A percentile compares a stretch with the other conserved stretches of the same genome.
phyloP scores from a whole-genome alignment of 2,113 vertebrate genomes.

The Dipodomys spectabilis region DNA sequence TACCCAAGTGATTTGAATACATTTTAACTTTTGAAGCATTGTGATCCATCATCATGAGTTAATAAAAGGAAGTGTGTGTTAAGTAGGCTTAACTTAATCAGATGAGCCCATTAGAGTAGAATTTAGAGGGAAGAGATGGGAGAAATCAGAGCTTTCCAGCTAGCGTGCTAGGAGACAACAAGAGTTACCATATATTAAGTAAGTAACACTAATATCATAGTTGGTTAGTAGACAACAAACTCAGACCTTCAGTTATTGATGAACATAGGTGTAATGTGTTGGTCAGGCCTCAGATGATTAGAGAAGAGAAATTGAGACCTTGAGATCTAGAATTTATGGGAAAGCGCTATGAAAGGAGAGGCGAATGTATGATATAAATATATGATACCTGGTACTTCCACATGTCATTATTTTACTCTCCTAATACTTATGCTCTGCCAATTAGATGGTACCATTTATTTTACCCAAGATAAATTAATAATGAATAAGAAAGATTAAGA shows the following conservation, averaged over 20 bases:
- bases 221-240: not conserved
- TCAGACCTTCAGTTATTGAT: not conserved
- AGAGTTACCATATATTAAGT: not conserved
- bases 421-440: not conserved
- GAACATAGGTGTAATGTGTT: not conserved
- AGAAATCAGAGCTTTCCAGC: not conserved
- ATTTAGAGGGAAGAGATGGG: not conserved
- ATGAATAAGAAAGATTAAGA: not conserved
- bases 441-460: not conserved
- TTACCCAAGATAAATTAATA: not conserved
- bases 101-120: not conserved
- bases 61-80: not conserved
- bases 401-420: constrained; percentile 13
- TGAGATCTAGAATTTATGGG: not conserved
- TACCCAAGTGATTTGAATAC: not conserved
- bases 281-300: not conserved
- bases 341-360: not conserved
- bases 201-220: constrained; percentile 7
- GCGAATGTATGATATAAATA: not conserved
- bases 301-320: not conserved
- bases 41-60: not conserved
- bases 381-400: not conserved
- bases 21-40: constrained; percentile 4
- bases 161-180: not conserved
- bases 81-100: not conserved